These are phyloP conservation scores for Himantopus leucocephalus DNA, from an alignment of 2,113 vertebrate species.

Conservation along the genomic window DNA sequence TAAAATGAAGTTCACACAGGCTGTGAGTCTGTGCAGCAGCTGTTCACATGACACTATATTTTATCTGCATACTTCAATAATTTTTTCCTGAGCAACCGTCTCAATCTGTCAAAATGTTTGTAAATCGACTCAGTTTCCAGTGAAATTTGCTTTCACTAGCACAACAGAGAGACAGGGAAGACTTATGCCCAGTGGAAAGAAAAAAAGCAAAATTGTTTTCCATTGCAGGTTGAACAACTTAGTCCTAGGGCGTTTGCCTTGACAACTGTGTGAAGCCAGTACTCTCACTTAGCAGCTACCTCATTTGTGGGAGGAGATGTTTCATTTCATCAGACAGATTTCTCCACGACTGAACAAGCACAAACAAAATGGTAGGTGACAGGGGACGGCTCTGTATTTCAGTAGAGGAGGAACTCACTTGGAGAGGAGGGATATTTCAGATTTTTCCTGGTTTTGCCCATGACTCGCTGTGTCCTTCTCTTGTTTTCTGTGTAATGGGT, in stretches of 20 bases:
- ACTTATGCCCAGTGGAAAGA: neutral
- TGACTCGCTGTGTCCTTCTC: neutral
- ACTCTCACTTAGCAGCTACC: slow-evolving; percentile 11
- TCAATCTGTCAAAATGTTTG: slow-evolving; percentile 59
- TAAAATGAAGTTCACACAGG: neutral
- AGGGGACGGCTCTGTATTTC: neutral
- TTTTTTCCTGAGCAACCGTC: slow-evolving; percentile 18
- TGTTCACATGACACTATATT: slow-evolving; percentile 23
- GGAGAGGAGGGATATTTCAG: neutral
- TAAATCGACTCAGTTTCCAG: slow-evolving; percentile 41
- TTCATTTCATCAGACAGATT: slow-evolving; percentile 29
- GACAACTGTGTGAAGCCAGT: neutral
- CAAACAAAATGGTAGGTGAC: neutral
- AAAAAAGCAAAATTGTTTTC: slow-evolving; percentile 28
- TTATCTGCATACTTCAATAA: slow-evolving; percentile 46
- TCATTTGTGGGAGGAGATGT: neutral
- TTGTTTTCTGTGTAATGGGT: neutral
- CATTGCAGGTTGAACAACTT: neutral
- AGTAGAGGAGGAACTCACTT: neutral
- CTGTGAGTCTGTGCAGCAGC: slow-evolving; percentile 19
- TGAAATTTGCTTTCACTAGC: slow-evolving; percentile 55
- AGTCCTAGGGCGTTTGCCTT: slow-evolving; percentile 13
- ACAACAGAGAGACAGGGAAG: slow-evolving; percentile 27
- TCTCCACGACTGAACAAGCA: neutral
- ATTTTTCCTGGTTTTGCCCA: neutral